phyloP scores from a whole-genome alignment of 2,113 vertebrate species.

The Centropus bengalensis region DNA sequence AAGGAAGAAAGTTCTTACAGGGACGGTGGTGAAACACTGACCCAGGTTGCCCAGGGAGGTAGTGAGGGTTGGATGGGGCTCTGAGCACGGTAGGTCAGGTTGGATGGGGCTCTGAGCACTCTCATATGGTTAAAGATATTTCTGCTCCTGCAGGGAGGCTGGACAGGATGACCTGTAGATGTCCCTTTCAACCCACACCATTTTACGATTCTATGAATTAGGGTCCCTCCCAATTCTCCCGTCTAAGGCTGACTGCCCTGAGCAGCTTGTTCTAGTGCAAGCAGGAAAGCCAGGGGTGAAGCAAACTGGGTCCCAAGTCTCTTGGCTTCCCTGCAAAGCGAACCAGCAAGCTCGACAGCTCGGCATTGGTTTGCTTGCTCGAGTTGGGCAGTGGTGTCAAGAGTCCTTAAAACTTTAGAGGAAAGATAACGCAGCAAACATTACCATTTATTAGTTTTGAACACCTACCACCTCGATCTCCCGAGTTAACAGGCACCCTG shows the following conservation, averaged over 20 bases:
- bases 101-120: no score
- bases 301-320: fast-evolving
- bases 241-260: not conserved
- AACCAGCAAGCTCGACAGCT: not conserved
- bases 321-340: not conserved
- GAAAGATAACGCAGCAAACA: not conserved
- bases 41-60: no score
- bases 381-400: not conserved
- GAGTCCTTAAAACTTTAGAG: constrained; percentile 7
- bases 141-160: no score
- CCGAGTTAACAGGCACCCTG: constrained; percentile 2
- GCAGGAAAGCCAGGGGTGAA: not conserved
- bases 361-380: fast-evolving
- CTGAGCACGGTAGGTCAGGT: no score
- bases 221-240: not conserved
- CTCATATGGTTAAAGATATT: no score
- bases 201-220: no score
- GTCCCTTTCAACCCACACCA: no score
- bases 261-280: not conserved
- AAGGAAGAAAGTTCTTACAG: no score
- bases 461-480: not conserved
- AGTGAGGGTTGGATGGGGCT: no score
- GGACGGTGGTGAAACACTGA: no score
- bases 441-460: constrained; percentile 13
- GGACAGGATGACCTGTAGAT: no score